Conservation (phyloP, 2,888 invertebrate genomes). For the Cephus spinipes region DNA sequence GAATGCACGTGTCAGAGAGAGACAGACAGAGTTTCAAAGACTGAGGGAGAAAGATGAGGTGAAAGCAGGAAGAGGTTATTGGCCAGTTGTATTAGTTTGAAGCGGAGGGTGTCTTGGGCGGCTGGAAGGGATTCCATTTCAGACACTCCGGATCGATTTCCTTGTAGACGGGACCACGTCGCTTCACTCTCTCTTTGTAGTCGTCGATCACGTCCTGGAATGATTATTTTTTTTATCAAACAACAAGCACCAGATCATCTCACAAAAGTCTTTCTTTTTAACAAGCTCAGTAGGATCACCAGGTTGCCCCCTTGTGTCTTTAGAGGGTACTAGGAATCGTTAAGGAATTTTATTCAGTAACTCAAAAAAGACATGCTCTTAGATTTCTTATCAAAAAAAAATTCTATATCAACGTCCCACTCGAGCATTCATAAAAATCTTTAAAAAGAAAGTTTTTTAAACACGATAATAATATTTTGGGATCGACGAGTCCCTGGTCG, state of each 20-base stretch:
- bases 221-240: slow-evolving; percentile 25
- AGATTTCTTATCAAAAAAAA: not conserved
- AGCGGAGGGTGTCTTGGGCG: slow-evolving; percentile 70
- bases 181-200: slow-evolving; percentile 85
- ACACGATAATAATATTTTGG: not conserved
- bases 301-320: not conserved
- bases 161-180: slow-evolving; percentile 81
- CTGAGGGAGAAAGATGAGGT: not conserved
- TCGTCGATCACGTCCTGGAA: slow-evolving; percentile 92
- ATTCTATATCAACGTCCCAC: not conserved
- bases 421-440: not conserved
- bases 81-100: slow-evolving; percentile 53
- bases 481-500: not conserved
- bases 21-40: not conserved
- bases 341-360: not conserved
- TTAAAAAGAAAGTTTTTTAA: not conserved
- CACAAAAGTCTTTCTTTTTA: not conserved
- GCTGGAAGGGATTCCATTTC: slow-evolving; percentile 87
- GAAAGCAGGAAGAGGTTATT: not conserved
- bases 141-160: slow-evolving; percentile 89
- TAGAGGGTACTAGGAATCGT: not conserved
- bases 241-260: not conserved
- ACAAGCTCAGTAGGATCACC: not conserved
- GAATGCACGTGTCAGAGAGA: not conserved
- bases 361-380: not conserved